Conservation (phyloP, 2,113 vertebrate genomes). For the Colistium nudipinnis region DNA sequence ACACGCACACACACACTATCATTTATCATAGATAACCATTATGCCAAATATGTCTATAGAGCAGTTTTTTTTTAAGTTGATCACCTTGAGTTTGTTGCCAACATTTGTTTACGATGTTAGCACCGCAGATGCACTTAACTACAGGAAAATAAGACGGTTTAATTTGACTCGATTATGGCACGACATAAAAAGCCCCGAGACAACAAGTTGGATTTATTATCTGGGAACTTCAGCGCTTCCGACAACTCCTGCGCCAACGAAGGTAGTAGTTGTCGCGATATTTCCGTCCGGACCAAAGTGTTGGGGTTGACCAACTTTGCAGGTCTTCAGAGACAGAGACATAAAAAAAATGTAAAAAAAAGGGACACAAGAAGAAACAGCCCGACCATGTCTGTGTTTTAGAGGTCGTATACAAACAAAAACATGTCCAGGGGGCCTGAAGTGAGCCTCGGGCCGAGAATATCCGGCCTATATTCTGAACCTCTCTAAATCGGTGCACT, state of each 20-base stretch:
- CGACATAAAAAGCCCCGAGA: background rate
- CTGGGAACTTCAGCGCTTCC: too few species aligned
- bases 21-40: too few species aligned
- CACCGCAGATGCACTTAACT: background rate
- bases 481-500: slow-evolving; percentile 48
- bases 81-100: too few species aligned
- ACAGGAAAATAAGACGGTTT: background rate
- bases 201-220: slow-evolving; percentile 1
- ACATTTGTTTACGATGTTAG: too few species aligned
- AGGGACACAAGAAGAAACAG: background rate
- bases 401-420: slow-evolving; percentile 47
- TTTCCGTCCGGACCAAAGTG: slow-evolving; percentile 7
- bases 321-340: background rate
- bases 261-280: slow-evolving; percentile 3
- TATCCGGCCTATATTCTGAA: slow-evolving; percentile 63
- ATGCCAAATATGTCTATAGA: too few species aligned
- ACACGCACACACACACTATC: too few species aligned
- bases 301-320: background rate
- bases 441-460: slow-evolving; percentile 44
- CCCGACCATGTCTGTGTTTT: slow-evolving; percentile 34
- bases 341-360: background rate
- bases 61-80: too few species aligned
- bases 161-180: background rate
- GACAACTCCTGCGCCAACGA: background rate
- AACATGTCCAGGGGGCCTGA: slow-evolving; percentile 15